Percentiles rank a stretch among this genome's conserved stretches.
phyloP scores from a whole-genome alignment of 2,113 vertebrate genomes.

The mouse (Mus musculus) region GRCm39 chr4:53095501-53096000 shows the following conservation, averaged over 20 bases:
- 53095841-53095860: neutral
- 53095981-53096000: neutral
- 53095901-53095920: neutral
- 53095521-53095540: neutral
- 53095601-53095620: conserved; percentile 72
- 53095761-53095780: conserved; percentile 26
- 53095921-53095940: neutral
- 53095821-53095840: conserved; percentile 2
- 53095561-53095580: neutral
- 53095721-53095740: conserved; percentile 17
- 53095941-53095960: neutral
- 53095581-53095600: conserved; percentile 76
- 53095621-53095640: conserved; percentile 67
- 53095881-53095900: neutral
- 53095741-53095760: conserved; percentile 70
- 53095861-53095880: conserved; percentile 14
- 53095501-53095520: neutral
- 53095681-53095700: conserved; percentile 22
- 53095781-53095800: conserved; percentile 46
- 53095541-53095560: neutral
- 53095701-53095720: conserved; percentile 49
- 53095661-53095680: conserved; percentile 68
- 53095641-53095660: conserved; percentile 33
- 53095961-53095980: neutral
- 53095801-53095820: neutral